Evolutionary conservation across 23 tunicate species (phyloP), one percentile per base, ranked within the genome.

Genomic region (Ascidia mentula): DNA sequence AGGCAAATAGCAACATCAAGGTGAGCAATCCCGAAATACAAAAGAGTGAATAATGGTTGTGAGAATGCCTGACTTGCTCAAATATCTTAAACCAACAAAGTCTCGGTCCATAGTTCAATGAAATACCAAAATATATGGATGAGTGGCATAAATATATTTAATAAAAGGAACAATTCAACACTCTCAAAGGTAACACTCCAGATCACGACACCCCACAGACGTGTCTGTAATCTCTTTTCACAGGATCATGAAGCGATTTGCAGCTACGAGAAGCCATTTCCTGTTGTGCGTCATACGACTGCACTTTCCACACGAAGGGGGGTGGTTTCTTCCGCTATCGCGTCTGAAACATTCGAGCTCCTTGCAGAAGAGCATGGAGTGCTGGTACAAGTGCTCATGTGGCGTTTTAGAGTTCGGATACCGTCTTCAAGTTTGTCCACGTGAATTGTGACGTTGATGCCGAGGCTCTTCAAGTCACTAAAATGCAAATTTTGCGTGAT

Each of bases 391-490:
- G 86, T 76, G 59, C 86, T 80, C 32, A 87, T 35, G 75, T 89
- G 95, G 30, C 88, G 88, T 32, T 84, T 79, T 0, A 89, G 73
- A 32, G 95, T 82, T 45, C 80, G 40, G 24, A 89, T 89, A 7
- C 95, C 95, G 81, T 79, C 79, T 84, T 88, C 94, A 22, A 84
- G 71, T 45, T 59, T 80, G 53, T 77, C 37, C 31, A 79, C 72
- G 77, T 89, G 95, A 35, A 83, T 40, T 13, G 88, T 79, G 72
- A 84, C 88, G 72, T 79, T 84, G 79, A 89, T 89, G 34, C 95
- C 95, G 9, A 89, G 59, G 3, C 77, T 35, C 79, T 82, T 70
- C 72, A 89, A 76, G 84, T 89, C 95, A 40, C 95, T 89, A 77
- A 31, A 82, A 81, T 0, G 35, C 26, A 42, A 69, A 42, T 42